These are phyloP conservation scores for Propithecus deckenii DNA, from an alignment of 2,797 vertebrate genomes.

Conservation along the genomic window DNA sequence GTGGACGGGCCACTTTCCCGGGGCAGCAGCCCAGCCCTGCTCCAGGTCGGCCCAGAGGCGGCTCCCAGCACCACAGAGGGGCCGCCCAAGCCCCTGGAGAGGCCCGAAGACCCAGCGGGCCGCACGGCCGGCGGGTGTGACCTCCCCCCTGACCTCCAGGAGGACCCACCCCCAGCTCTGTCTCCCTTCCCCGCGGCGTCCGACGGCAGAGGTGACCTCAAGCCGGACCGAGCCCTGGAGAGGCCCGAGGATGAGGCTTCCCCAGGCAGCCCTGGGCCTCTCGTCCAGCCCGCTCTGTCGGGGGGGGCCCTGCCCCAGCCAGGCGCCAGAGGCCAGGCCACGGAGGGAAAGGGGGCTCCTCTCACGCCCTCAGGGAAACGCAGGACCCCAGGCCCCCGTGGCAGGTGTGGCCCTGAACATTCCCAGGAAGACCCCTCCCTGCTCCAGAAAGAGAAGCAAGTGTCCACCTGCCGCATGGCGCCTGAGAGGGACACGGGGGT, in stretches of 20 bases:
- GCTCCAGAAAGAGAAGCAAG: conserved; percentile 65
- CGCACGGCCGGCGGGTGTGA: conserved; percentile 83
- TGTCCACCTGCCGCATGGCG: conserved; percentile 44
- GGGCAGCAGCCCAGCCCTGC: conserved; percentile 73
- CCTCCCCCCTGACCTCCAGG: conserved; percentile 78
- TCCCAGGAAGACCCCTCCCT: background rate
- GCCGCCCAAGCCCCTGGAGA: conserved; percentile 83
- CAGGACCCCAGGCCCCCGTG: accelerated
- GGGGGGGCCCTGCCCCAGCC: conserved; percentile 37
- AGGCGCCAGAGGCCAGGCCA: conserved; percentile 40
- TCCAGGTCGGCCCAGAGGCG: conserved; percentile 81
- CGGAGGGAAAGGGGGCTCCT: conserved; percentile 53
- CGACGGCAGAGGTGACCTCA: background rate
- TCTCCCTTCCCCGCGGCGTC: conserved; percentile 76
- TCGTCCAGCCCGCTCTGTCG: conserved; percentile 50
- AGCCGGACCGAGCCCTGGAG: background rate
- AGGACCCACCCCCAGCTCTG: conserved; percentile 78
- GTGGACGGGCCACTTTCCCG: conserved; percentile 80
- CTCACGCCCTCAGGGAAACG: conserved; percentile 54
- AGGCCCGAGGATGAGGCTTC: background rate
- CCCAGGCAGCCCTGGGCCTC: background rate
- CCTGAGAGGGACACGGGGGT: conserved; percentile 53
- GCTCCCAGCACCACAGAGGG: conserved; percentile 67
- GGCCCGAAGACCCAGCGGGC: conserved; percentile 85
- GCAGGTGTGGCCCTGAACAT: background rate